phyloP scores from a whole-genome alignment of 2,888 invertebrate genomes.

The Mythimna ferrago region DNA sequence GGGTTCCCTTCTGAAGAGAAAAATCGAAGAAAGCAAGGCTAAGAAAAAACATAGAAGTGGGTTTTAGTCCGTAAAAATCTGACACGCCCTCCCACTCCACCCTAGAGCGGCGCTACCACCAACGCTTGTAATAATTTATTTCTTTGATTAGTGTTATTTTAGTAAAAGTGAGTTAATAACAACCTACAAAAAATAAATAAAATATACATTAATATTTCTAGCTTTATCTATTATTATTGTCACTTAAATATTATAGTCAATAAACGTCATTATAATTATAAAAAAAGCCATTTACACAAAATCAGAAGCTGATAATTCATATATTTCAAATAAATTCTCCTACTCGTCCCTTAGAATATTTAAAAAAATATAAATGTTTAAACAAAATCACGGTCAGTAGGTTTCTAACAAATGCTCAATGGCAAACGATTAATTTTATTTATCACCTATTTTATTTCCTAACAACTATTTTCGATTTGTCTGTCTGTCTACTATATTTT shows the following conservation, averaged over 20 bases:
- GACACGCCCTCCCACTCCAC: too few relatives aligned
- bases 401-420: constrained; percentile 29
- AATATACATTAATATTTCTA: neutral
- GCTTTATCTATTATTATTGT: constrained; percentile 4
- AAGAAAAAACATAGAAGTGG: too few relatives aligned
- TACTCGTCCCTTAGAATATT: neutral
- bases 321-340: neutral
- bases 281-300: neutral
- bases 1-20: too few relatives aligned
- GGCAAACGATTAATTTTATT: constrained; percentile 49
- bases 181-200: neutral
- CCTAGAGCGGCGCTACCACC: too few relatives aligned
- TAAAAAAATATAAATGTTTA: constrained; percentile 9
- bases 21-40: too few relatives aligned
- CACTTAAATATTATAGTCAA: neutral
- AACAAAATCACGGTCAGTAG: constrained; percentile 21
- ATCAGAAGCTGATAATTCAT: neutral
- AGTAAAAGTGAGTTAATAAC: neutral
- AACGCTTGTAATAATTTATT: neutral
- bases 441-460: constrained; percentile 46
- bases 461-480: constrained; percentile 54
- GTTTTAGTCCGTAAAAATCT: too few relatives aligned
- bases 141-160: neutral
- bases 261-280: constrained; percentile 19
- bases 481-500: constrained; percentile 36